Evolutionary conservation across 2,888 invertebrate species (phyloP), one percentile per base, ranked within the genome.

Genomic region (Lithodes maja): DNA sequence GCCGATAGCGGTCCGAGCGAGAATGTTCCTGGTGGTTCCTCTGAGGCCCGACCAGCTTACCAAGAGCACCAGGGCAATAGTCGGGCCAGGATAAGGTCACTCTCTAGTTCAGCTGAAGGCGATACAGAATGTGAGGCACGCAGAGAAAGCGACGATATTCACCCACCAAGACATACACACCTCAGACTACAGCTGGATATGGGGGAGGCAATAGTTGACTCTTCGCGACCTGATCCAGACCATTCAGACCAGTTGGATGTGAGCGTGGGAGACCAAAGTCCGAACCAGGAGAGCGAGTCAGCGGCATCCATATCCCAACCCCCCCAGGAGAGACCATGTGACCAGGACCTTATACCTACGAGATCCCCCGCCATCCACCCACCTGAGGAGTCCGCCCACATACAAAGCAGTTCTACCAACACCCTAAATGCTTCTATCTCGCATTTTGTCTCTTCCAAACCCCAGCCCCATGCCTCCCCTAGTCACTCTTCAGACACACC

Each of bases 81-180:
- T 78, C 33, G 89, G 50, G 83, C 82, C 12, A 75, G 89, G 50
- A 83, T 75, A 69, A 83, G 77, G 53, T 89, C 89, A 12, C 69
- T 89, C 17, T 89, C 89, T n/a, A 89, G 89, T 69, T 89, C 89
- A 71, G 89, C 83, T 3, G 89, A 89, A 74, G 89, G 89, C 1
- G 89, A 89, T 50, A 71, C 85, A 17, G 89, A 89, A 49, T 86
- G 89, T 86, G 89, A 89, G 61, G 85, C 85, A 15, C 83, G 83
- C 3, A 74, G 54, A 15, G 89, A 89, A 33, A 74, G 83, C 52
- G 84, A 80, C 33, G 55, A 79, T 12, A 84, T 50, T 12, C 52
- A 78, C 52, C 17, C 81, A 3, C 12, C 52, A 15, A 7, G 15
- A 15, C 81, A 75, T 54, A 33, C 54, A 12, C 50, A 71, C 5